phyloP scores from a whole-genome alignment of 2,888 invertebrate genomes.

The Sthenelais limicola region DNA sequence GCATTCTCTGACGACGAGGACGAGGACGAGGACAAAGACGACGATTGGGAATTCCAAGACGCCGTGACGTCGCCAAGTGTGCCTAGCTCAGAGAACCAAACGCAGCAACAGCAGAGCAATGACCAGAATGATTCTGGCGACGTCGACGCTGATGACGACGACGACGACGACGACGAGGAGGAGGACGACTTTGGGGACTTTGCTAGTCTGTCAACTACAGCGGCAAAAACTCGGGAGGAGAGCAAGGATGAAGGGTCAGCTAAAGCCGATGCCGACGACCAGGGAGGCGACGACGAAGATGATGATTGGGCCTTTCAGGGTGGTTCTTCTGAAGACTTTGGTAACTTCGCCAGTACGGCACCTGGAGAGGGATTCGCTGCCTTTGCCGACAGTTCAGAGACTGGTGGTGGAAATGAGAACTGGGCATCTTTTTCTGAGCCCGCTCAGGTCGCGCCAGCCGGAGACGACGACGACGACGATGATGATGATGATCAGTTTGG shows the following conservation, averaged over 20 bases:
- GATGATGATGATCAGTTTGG: slow-evolving; percentile 42
- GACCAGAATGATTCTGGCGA: too few relatives aligned
- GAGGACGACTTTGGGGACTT: background rate
- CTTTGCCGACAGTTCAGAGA: background rate
- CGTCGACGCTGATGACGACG: background rate
- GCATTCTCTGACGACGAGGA: slow-evolving; percentile 1
- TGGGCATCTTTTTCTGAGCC: slow-evolving; percentile 34
- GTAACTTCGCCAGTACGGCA: slow-evolving; percentile 11
- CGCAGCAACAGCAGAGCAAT: background rate
- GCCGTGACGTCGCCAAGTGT: background rate
- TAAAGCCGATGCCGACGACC: too few relatives aligned
- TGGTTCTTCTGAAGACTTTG: background rate
- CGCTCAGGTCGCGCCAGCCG: background rate
- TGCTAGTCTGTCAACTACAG: too few relatives aligned
- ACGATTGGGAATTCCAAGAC: slow-evolving; percentile 38
- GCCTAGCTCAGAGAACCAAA: background rate
- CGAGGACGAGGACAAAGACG: slow-evolving; percentile 17
- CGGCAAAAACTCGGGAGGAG: too few relatives aligned
- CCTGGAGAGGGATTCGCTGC: background rate
- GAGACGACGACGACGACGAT: background rate
- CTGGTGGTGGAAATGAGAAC: slow-evolving; percentile 1
- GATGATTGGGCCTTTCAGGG: background rate
- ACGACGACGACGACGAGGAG: background rate
- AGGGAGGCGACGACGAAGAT: background rate
- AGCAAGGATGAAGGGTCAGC: too few relatives aligned